Evolutionary conservation across 2,888 invertebrate species (phyloP).

Genomic region (Trachelus tabidus): DNA sequence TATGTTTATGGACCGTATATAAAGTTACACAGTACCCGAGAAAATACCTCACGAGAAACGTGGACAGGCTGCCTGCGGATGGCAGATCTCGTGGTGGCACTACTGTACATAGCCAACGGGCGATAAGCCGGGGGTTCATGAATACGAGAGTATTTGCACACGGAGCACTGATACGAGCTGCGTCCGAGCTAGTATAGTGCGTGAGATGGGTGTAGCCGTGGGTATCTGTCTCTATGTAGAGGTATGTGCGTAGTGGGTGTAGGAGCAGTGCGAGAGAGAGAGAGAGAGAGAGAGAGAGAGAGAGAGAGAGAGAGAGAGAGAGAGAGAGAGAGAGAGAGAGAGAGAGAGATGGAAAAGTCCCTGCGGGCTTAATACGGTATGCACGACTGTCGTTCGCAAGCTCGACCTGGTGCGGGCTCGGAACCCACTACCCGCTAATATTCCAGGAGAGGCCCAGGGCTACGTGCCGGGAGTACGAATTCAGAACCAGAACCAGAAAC

Average conservation of each 20-base stretch:
- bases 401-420: conserved; percentile 52
- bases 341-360: conserved; percentile 46
- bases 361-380: conserved; percentile 63
- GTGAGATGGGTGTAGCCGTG: conserved; percentile 4
- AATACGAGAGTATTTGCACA: conserved; percentile 62
- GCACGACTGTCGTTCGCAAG: conserved; percentile 54
- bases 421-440: conserved; percentile 60
- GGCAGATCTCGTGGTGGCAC: conserved; percentile 24
- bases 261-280: conserved; percentile 10
- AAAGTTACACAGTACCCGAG: too few species aligned
- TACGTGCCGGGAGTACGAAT: conserved; percentile 56
- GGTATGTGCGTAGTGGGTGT: conserved; percentile 7
- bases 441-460: conserved; percentile 57
- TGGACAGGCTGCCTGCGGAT: not conserved
- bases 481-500: conserved; percentile 14
- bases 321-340: conserved; percentile 23
- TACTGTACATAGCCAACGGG: conserved; percentile 47
- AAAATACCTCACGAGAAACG: too few species aligned
- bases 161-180: conserved; percentile 34
- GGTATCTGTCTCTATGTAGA: not conserved
- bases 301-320: not conserved
- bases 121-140: conserved; percentile 54
- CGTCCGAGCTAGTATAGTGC: conserved; percentile 5
- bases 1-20: too few species aligned
- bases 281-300: conserved; percentile 23